Conservation (phyloP, 2,888 invertebrate genomes). For the Muschampia plurimacula region DNA sequence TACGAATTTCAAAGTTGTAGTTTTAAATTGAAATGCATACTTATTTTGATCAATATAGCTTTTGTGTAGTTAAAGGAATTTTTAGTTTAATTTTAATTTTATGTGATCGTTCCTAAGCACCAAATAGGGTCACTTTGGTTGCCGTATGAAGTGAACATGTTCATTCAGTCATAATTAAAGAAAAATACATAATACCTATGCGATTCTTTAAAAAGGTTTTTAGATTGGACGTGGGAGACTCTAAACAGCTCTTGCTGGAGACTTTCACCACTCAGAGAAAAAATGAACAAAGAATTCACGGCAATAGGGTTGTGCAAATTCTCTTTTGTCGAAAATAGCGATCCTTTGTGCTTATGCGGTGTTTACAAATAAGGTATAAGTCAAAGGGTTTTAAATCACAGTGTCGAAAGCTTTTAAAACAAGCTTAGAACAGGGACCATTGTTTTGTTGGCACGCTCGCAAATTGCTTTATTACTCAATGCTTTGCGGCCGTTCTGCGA, state of each 20-base stretch:
- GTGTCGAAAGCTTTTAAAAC: slow-evolving; percentile 84
- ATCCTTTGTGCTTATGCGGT: slow-evolving; percentile 76
- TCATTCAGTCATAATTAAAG: not conserved
- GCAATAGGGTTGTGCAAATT: slow-evolving; percentile 81
- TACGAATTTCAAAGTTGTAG: no score
- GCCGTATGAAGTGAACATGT: no score
- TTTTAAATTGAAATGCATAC: no score
- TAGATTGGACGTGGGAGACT: slow-evolving; percentile 32
- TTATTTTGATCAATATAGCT: no score
- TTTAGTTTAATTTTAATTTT: no score
- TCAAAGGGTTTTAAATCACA: slow-evolving; percentile 85
- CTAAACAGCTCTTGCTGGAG: slow-evolving; percentile 45
- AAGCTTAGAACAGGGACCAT: slow-evolving; percentile 79
- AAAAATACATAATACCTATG: not conserved
- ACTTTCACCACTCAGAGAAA: slow-evolving; percentile 69
- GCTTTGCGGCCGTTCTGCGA: slow-evolving; percentile 68
- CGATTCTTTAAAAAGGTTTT: slow-evolving; percentile 19
- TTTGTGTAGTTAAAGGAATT: no score
- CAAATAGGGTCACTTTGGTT: no score
- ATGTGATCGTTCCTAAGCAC: no score
- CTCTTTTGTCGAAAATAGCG: slow-evolving; percentile 69
- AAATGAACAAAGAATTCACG: slow-evolving; percentile 71
- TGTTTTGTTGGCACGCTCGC: slow-evolving; percentile 81
- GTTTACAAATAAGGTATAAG: slow-evolving; percentile 83
- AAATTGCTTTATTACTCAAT: slow-evolving; percentile 83